Conservation (phyloP, 2,888 invertebrate species). For the Pecten maximus region DNA sequence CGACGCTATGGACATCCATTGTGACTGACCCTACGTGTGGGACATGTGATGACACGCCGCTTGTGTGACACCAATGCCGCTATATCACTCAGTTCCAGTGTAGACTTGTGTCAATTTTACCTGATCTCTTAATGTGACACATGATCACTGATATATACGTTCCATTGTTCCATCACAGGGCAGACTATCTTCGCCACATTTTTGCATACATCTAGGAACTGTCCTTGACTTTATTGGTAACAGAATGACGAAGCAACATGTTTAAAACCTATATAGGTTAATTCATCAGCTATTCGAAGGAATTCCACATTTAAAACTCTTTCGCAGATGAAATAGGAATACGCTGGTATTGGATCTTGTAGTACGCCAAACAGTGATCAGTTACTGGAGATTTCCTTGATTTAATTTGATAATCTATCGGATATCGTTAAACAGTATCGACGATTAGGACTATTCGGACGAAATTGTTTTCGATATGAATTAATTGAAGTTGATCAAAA, state of each 20-base stretch:
- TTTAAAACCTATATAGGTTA: background rate
- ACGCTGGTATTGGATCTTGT: too few relatives aligned
- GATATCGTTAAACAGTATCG: too few relatives aligned
- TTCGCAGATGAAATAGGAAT: too few relatives aligned
- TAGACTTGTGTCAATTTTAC: background rate
- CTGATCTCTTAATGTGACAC: background rate
- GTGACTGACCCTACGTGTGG: background rate
- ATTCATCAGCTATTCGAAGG: background rate
- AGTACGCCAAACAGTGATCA: too few relatives aligned
- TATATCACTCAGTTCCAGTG: background rate
- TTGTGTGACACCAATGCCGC: background rate
- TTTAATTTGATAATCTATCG: too few relatives aligned
- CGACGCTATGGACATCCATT: background rate
- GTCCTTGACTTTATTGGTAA: background rate
- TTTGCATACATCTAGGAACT: background rate
- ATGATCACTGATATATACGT: slow-evolving; percentile 2
- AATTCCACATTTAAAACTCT: too few relatives aligned
- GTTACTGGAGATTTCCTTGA: too few relatives aligned
- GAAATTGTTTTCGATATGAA: too few relatives aligned
- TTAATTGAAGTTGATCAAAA: too few relatives aligned
- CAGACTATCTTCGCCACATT: background rate
- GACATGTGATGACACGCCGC: background rate
- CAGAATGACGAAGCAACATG: background rate
- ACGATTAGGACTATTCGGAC: too few relatives aligned
- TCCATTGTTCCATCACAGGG: slow-evolving; percentile 7